Conservation (phyloP, 2,888 invertebrate species). For the Andrena haemorrhoa region DNA sequence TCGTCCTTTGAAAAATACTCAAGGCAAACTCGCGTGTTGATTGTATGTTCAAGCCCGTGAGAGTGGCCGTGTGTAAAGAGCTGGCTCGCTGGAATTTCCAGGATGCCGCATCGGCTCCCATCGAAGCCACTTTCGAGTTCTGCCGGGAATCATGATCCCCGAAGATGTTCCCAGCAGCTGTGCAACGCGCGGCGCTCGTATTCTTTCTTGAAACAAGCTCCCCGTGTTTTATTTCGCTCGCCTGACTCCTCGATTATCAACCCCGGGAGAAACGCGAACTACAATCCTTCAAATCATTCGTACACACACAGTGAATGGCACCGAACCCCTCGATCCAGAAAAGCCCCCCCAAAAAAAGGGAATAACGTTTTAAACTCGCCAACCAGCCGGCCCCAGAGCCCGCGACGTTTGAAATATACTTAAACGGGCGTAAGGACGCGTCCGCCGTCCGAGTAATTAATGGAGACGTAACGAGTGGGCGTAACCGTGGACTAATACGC, state of each 20-base stretch:
- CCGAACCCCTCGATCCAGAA: neutral
- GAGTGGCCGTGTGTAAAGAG: slow-evolving; percentile 72
- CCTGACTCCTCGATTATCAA: no score
- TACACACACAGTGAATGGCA: neutral
- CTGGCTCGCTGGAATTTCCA: slow-evolving; percentile 69
- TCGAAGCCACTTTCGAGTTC: slow-evolving; percentile 65
- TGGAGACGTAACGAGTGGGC: slow-evolving; percentile 82
- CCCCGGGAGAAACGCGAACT: no score
- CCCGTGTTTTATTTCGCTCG: slow-evolving; percentile 12
- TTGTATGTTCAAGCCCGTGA: slow-evolving; percentile 73
- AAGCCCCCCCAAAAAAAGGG: neutral
- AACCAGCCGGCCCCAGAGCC: neutral
- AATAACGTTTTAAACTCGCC: neutral
- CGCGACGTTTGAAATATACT: slow-evolving; percentile 39
- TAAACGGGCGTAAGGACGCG: slow-evolving; percentile 52
- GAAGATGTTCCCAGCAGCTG: slow-evolving; percentile 55
- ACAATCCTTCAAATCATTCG: no score
- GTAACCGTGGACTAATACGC: slow-evolving; percentile 81
- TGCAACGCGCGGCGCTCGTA: slow-evolving; percentile 23
- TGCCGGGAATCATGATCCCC: slow-evolving; percentile 68
- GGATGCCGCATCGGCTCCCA: slow-evolving; percentile 69
- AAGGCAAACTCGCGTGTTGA: slow-evolving; percentile 74
- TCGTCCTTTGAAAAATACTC: slow-evolving; percentile 80
- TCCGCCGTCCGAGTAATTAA: slow-evolving; percentile 78
- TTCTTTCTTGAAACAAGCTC: slow-evolving; percentile 48